Percentiles rank a stretch among this genome's conserved stretches.
Evolutionary conservation across 2,797 vertebrate species (phyloP).

Genomic region (Gila robusta): DNA sequence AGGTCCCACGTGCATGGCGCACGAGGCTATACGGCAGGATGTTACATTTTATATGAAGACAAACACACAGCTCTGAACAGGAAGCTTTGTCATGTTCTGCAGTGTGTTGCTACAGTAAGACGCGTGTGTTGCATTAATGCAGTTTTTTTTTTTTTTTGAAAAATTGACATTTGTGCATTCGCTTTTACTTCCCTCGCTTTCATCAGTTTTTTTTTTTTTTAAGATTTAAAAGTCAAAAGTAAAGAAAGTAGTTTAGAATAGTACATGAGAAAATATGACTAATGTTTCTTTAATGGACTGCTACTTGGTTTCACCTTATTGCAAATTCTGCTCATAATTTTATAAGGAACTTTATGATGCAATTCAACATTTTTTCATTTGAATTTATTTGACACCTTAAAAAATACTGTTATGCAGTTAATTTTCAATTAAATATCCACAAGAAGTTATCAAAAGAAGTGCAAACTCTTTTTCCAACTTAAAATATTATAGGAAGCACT

Average conservation of each 20-base stretch:
- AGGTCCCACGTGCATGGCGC: slow-evolving; percentile 53
- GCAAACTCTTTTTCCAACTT: not conserved
- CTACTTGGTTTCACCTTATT: slow-evolving; percentile 52
- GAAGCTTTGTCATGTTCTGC: slow-evolving; percentile 40
- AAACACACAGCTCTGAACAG: slow-evolving; percentile 44
- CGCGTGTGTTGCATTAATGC: slow-evolving; percentile 19
- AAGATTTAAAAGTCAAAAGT: slow-evolving; percentile 44
- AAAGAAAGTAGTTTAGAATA: slow-evolving; percentile 34
- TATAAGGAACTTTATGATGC: slow-evolving; percentile 45
- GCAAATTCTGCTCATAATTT: slow-evolving; percentile 45
- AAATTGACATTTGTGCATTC: slow-evolving; percentile 15
- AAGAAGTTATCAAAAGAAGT: slow-evolving; percentile 1
- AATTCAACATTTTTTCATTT: slow-evolving; percentile 34
- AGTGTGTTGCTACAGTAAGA: slow-evolving; percentile 1
- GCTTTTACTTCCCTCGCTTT: slow-evolving; percentile 20
- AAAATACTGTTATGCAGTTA: slow-evolving; percentile 18
- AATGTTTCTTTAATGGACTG: slow-evolving; percentile 45
- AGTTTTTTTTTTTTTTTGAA: not conserved
- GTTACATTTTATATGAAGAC: slow-evolving; percentile 54
- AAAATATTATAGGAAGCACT: not conserved
- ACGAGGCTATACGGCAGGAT: slow-evolving; percentile 32
- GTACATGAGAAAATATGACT: slow-evolving; percentile 47
- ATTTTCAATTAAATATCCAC: slow-evolving; percentile 29
- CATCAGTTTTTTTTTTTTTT: slow-evolving; percentile 31
- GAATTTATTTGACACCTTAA: slow-evolving; percentile 36